Conservation (phyloP, 1,140 invertebrate species). For the Lysiphlebus fabarum region DNA sequence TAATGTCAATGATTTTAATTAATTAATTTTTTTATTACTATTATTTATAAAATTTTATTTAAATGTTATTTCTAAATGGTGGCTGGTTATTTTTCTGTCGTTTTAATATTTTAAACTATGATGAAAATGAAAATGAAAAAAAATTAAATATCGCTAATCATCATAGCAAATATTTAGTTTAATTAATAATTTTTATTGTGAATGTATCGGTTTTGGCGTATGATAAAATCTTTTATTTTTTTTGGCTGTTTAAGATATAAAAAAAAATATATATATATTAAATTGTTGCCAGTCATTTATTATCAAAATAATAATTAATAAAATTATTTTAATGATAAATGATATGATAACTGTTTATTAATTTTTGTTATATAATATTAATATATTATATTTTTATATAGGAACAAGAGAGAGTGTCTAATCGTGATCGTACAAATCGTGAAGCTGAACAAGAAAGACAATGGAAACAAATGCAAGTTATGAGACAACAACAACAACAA, state of each 20-base stretch:
- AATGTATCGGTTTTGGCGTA: slow-evolving; percentile 32
- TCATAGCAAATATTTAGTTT: slow-evolving; percentile 26
- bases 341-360: slow-evolving; percentile 35
- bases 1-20: neutral
- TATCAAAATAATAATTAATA: slow-evolving; percentile 21
- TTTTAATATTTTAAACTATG: slow-evolving; percentile 30
- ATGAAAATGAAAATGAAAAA: slow-evolving; percentile 24
- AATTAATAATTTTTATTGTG: slow-evolving; percentile 29
- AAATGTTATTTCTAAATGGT: slow-evolving; percentile 36
- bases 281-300: slow-evolving; percentile 34
- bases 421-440: slow-evolving; percentile 63
- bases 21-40: neutral
- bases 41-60: no score
- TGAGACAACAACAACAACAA: slow-evolving; percentile 75
- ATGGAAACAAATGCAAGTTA: slow-evolving; percentile 82
- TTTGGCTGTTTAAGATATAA: slow-evolving; percentile 42
- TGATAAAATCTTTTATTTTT: slow-evolving; percentile 13
- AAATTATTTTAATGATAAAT: slow-evolving; percentile 15
- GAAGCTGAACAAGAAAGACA: slow-evolving; percentile 81
- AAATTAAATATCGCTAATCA: neutral
- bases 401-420: slow-evolving; percentile 68
- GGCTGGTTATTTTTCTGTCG: slow-evolving; percentile 39
- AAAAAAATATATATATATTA: slow-evolving; percentile 29
- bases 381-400: slow-evolving; percentile 40
- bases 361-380: slow-evolving; percentile 19